Percentiles rank a stretch among this genome's conserved stretches.
phyloP scores from a whole-genome alignment of 2,888 invertebrate species.

The Vanessa cardui region DNA sequence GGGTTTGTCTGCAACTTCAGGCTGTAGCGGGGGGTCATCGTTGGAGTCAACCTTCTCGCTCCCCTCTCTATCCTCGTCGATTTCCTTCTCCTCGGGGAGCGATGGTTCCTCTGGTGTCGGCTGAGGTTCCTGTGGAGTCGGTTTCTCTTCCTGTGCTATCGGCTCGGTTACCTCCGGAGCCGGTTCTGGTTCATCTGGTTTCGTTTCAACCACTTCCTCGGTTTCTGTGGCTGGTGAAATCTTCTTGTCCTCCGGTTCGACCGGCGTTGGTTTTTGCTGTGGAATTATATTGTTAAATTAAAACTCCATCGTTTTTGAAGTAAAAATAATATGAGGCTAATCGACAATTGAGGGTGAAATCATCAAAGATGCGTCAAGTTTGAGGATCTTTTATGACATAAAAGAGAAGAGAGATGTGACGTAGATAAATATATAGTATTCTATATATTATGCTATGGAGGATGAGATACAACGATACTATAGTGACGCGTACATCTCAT shows the following conservation, averaged over 20 bases:
- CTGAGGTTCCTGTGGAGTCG: slow-evolving; percentile 10
- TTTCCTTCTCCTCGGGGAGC: slow-evolving; percentile 19
- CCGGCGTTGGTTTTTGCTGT: slow-evolving; percentile 20
- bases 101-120: slow-evolving; percentile 12
- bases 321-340: too few species aligned
- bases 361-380: too few species aligned
- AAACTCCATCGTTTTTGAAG: too few species aligned
- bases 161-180: background rate
- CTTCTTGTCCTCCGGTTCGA: slow-evolving; percentile 18
- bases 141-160: background rate
- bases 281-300: background rate
- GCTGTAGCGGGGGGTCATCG: slow-evolving; percentile 72
- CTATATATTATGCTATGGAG: too few species aligned
- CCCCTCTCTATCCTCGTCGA: slow-evolving; percentile 23
- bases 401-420: too few species aligned
- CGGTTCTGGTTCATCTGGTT: slow-evolving; percentile 3
- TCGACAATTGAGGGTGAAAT: too few species aligned
- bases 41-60: slow-evolving; percentile 49
- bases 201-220: slow-evolving; percentile 12
- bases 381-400: too few species aligned
- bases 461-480: too few species aligned
- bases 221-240: background rate
- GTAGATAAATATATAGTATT: too few species aligned
- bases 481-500: too few species aligned
- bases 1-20: slow-evolving; percentile 61